Evolutionary conservation across 2,888 invertebrate species (phyloP), one percentile per base, ranked within the genome.

Genomic region (Panorpa germanica): DNA sequence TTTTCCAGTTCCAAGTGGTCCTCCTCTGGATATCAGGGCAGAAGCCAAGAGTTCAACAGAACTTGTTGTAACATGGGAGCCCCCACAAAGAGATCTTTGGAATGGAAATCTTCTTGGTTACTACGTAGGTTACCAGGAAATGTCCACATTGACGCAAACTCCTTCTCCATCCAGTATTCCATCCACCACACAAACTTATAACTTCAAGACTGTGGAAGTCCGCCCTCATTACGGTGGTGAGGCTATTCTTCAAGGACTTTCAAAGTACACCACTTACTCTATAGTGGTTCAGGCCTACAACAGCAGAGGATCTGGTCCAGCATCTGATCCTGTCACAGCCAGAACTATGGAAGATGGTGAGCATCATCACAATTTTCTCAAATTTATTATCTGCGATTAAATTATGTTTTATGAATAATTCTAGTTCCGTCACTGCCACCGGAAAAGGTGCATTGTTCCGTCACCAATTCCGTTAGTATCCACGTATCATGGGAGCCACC

Each of bases 241-340:
- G 36, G 65, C 75, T 3, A 59, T 68, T 6, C 52, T 80, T 16
- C 65, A 68, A 29, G 76, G 75, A 19, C 59, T 85, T 19, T 66
- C 72, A 45, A 81, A 81, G 51, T 82, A 71, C 49, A 74, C 81
- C 2, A 68, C 70, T 5, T 85, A 85, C 45, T 75, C 73, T 40
- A 72, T 83, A 16, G 74, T 83, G 25, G 80, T 83, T 3, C 82
- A 83, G 53, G 82, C 83, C 14, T 85, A 82, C 47, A 85, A 85
- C 41, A 81, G 77, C 44, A 65, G 81, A 43, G 85, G 85, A 14
- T 76, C 81, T 25, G 85, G 85, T 1, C 85, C 85, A 2, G 71
- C 78, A 8, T 82, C 80, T 22, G 73, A 77, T 34, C 76, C 81
- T 20, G 70, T 80, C 26, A 70, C 73, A 28, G 70, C 77, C 4